Evolutionary conservation across 2,797 vertebrate genomes (phyloP), one percentile per base, ranked within the genome.

Genomic region (Avahi laniger): DNA sequence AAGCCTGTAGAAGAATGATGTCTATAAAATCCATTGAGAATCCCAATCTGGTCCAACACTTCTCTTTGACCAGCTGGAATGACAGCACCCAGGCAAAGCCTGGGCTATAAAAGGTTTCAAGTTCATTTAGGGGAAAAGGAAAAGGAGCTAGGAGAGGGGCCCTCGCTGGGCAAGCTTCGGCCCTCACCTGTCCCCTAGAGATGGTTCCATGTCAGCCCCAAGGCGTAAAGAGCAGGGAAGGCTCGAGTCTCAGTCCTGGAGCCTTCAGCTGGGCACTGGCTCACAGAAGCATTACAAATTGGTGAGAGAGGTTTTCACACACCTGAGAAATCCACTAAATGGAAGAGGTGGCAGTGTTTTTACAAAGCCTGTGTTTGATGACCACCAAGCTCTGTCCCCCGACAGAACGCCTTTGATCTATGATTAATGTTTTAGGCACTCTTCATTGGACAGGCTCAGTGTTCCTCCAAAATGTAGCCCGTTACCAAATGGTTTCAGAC

Each of bases 381-480:
- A 22, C 46, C 79, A 70, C 22, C n/a, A 24, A 24, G 54, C 72
- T 48, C 46, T 59, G 67, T n/a, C 38, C 67, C 67, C 65, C 59
- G 69, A 24, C 11, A 48, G 65, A 54, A 81, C 17, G 70, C 10
- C 50, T 89, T 7, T 48, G 84, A 48, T 78, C 38, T 17, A 35
- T 59, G 92, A 93, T 70, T 24, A 50, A 63, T 96, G 35, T 14
- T 91, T 87, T 61, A 96, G 89, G 84, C 46, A 84, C 48, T 43
- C 78, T 12, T 26, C 30, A 69, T 14, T 93, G 80, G 54, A 54
- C 69, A 92, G 15, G 22, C 79, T 93, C 83, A 86, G 13, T 33
- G 26, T 33, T 89, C n/a, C 26, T 57, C 65, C 2, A 22, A 85
- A 69, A 61, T 4, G 13, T 20, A 82, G 48, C 75, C 75, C 0